A percentile compares a stretch with the other conserved stretches of the same genome.
phyloP scores from a whole-genome alignment of 2,888 invertebrate genomes.

The Ectemnius continuus region DNA sequence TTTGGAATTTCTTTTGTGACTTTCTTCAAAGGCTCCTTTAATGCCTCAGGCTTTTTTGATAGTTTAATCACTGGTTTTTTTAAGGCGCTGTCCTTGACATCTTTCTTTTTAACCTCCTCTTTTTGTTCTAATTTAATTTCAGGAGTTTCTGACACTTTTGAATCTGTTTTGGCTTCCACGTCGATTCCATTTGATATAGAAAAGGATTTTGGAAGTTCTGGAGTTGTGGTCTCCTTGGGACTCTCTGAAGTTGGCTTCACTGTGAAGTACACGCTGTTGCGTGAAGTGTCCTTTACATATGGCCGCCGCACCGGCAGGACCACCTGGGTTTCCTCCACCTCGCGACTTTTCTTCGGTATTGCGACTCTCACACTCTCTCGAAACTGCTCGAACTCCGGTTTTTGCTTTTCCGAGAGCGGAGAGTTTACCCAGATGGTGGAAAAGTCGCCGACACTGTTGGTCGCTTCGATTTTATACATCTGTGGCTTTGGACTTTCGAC shows the following conservation, averaged over 20 bases:
- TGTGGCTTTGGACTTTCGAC: slow-evolving; percentile 22
- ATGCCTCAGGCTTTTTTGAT: neutral
- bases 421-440: slow-evolving; percentile 68
- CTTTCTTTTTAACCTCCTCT: neutral
- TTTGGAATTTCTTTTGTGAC: neutral
- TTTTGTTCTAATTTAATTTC: neutral
- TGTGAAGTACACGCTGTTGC: slow-evolving; percentile 73
- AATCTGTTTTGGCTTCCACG: neutral
- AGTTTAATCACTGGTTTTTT: too few species aligned
- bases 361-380: slow-evolving; percentile 71
- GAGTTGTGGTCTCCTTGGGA: too few species aligned
- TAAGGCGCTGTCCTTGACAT: neutral
- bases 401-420: slow-evolving; percentile 14
- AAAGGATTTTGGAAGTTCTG: too few species aligned
- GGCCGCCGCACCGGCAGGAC: slow-evolving; percentile 69
- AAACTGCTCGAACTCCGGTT: slow-evolving; percentile 63
- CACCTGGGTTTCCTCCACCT: slow-evolving; percentile 64
- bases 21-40: neutral
- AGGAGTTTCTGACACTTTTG: neutral
- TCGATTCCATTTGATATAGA: neutral
- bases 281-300: slow-evolving; percentile 71
- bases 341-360: slow-evolving; percentile 56
- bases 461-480: slow-evolving; percentile 71
- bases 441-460: slow-evolving; percentile 73
- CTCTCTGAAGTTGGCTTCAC: slow-evolving; percentile 54